These are phyloP conservation scores for Geotria australis DNA, from an alignment of 2,797 vertebrate species.

Conservation along the genomic window DNA sequence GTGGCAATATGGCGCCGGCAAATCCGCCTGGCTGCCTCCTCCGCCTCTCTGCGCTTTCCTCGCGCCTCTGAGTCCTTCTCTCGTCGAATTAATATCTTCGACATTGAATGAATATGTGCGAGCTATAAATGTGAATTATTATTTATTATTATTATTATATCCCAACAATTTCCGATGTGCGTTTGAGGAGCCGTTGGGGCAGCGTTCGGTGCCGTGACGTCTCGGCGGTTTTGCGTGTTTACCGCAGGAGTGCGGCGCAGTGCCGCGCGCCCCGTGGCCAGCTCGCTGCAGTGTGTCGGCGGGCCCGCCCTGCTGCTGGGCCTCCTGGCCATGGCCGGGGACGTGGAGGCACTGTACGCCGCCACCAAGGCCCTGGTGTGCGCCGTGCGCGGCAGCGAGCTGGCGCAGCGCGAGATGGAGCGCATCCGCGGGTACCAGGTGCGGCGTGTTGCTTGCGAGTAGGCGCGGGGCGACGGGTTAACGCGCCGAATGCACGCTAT, in stretches of 20 bases:
- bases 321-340: slow-evolving; percentile 86
- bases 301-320: slow-evolving; percentile 84
- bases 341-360: slow-evolving; percentile 82
- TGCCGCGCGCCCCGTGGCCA: slow-evolving; percentile 71
- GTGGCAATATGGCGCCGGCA: too few relatives aligned
- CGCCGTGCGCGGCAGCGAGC: slow-evolving; percentile 75
- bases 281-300: slow-evolving; percentile 72
- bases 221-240: neutral
- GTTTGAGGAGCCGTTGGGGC: too few relatives aligned
- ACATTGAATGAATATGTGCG: too few relatives aligned
- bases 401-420: slow-evolving; percentile 98
- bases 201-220: neutral
- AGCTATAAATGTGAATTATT: too few relatives aligned
- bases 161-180: too few relatives aligned
- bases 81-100: too few relatives aligned
- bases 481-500: too few relatives aligned
- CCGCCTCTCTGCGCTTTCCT: too few relatives aligned
- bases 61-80: too few relatives aligned
- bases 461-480: too few relatives aligned
- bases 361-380: slow-evolving; percentile 92
- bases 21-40: too few relatives aligned
- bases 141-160: too few relatives aligned
- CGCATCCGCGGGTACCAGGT: slow-evolving; percentile 96
- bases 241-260: slow-evolving; percentile 59
- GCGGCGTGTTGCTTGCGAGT: neutral